Conservation (phyloP, 2,113 vertebrate genomes). For the Brachyhypopomus gauderio region DNA sequence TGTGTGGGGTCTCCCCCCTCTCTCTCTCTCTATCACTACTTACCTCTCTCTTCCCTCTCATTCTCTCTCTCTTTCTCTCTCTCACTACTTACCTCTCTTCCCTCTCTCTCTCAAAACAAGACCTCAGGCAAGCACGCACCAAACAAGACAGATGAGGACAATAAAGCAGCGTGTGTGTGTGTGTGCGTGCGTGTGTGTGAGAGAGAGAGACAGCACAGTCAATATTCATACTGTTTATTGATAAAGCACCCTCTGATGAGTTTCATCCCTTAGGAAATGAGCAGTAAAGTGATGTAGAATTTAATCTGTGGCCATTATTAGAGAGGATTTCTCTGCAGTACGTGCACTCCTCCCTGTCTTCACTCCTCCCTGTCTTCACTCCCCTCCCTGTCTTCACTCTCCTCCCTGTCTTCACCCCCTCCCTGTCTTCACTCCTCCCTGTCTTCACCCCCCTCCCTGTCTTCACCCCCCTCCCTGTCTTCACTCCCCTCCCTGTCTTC, state of each 20-base stretch:
- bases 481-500: neutral
- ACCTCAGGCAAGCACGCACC: constrained; percentile 40
- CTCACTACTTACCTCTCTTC: constrained; percentile 1
- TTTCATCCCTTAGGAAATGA: constrained; percentile 10
- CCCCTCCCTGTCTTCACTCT: too few species aligned
- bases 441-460: neutral
- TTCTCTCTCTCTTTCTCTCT: constrained; percentile 45
- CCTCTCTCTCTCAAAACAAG: constrained; percentile 36
- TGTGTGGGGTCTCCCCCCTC: too few species aligned
- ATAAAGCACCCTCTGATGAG: constrained; percentile 25
- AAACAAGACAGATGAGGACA: constrained; percentile 56
- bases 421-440: too few species aligned
- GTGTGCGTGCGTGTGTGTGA: constrained; percentile 12
- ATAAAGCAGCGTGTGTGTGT: constrained; percentile 53
- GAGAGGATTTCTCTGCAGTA: neutral
- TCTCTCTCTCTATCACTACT: neutral
- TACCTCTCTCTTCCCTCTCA: constrained; percentile 57
- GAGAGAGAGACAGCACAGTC: constrained; percentile 26
- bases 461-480: neutral
- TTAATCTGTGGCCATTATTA: constrained; percentile 11
- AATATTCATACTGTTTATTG: constrained; percentile 30
- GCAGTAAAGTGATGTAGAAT: neutral
- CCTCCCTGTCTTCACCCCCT: neutral
- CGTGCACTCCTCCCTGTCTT: neutral
- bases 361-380: neutral